phyloP scores from a whole-genome alignment of 2,888 invertebrate species.

The Tachina lurida region DNA sequence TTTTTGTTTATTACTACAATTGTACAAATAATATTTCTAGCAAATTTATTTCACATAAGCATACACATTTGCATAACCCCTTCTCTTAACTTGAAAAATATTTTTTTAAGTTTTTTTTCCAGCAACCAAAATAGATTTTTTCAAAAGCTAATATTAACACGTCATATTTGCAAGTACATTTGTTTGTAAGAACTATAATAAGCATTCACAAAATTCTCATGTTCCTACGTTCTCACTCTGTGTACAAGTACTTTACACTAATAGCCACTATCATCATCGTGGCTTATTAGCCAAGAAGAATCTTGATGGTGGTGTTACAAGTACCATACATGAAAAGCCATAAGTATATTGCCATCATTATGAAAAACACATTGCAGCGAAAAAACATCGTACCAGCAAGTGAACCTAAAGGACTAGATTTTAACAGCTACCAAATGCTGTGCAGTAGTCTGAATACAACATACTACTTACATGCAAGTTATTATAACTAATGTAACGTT shows the following conservation, averaged over 20 bases:
- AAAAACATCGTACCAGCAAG: slow-evolving; percentile 17
- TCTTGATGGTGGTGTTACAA: slow-evolving; percentile 56
- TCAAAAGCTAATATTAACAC: slow-evolving; percentile 37
- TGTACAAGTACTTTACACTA: slow-evolving; percentile 54
- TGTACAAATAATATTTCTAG: too few relatives aligned
- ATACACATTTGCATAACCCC: too few relatives aligned
- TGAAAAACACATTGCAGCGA: slow-evolving; percentile 44
- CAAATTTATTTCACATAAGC: too few relatives aligned
- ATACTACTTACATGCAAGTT: slow-evolving; percentile 3
- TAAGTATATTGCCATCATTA: slow-evolving; percentile 68
- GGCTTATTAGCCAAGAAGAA: slow-evolving; percentile 67
- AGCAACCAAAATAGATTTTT: too few relatives aligned
- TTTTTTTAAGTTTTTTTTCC: too few relatives aligned
- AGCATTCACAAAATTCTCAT: slow-evolving; percentile 2
- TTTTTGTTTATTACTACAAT: too few relatives aligned
- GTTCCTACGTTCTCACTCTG: slow-evolving; percentile 11
- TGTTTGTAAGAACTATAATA: slow-evolving; percentile 8
- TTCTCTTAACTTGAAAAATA: too few relatives aligned
- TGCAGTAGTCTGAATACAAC: background rate
- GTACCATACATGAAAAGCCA: slow-evolving; percentile 56
- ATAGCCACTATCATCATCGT: slow-evolving; percentile 67
- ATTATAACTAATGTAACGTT: slow-evolving; percentile 14
- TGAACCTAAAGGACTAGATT: slow-evolving; percentile 33
- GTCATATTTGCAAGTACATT: background rate
- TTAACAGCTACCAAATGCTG: slow-evolving; percentile 22